These are phyloP conservation scores for Melieria picta DNA, from an alignment of 2,888 invertebrate genomes.

Conservation along the genomic window DNA sequence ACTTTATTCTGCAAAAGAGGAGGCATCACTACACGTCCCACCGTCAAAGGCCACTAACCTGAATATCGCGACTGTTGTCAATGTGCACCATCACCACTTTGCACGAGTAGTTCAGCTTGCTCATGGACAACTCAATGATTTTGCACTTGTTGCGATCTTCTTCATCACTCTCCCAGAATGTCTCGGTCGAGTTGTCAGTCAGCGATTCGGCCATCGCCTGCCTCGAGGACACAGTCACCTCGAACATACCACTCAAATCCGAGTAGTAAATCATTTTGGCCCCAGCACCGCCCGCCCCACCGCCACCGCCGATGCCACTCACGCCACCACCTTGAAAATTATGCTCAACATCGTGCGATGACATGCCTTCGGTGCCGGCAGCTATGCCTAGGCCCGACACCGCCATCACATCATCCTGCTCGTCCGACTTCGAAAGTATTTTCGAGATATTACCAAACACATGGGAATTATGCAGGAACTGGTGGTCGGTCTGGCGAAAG, in stretches of 20 bases:
- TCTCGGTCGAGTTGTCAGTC: slow-evolving; percentile 94
- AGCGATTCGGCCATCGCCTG: slow-evolving; percentile 94
- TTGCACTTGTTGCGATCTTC: slow-evolving; percentile 95
- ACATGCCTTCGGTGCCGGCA: slow-evolving; percentile 49
- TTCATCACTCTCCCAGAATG: slow-evolving; percentile 99
- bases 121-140: slow-evolving; percentile 77
- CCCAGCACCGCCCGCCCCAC: slow-evolving; percentile 47
- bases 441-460: slow-evolving; percentile 97
- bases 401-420: slow-evolving; percentile 70
- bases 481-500: slow-evolving; percentile 88
- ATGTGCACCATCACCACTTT: slow-evolving; percentile 83
- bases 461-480: slow-evolving; percentile 87
- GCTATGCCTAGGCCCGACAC: slow-evolving; percentile 51
- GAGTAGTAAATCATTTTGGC: slow-evolving; percentile 60
- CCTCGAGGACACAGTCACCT: slow-evolving; percentile 84
- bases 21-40: background rate
- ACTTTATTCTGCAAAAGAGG: slow-evolving; percentile 80
- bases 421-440: slow-evolving; percentile 92
- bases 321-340: slow-evolving; percentile 46
- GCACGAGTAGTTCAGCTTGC: slow-evolving; percentile 67
- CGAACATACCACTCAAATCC: slow-evolving; percentile 65
- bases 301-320: background rate
- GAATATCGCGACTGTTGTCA: slow-evolving; percentile 93
- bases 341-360: slow-evolving; percentile 56
- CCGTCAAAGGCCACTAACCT: slow-evolving; percentile 69